These are phyloP conservation scores for Oryzias woworae DNA, from an alignment of 2,113 vertebrate genomes.

Conservation along the genomic window DNA sequence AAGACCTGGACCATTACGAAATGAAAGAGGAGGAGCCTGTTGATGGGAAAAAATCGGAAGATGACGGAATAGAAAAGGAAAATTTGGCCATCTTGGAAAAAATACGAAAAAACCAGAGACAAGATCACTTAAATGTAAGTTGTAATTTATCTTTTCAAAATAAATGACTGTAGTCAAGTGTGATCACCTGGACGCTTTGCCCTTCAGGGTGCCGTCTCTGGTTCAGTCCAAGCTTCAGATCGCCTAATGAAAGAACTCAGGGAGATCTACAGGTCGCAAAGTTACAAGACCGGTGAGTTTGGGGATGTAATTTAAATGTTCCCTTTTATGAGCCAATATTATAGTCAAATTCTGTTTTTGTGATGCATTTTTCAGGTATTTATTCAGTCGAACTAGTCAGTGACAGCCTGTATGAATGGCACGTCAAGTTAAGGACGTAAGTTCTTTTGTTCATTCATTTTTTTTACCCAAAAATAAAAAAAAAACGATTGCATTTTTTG, in stretches of 20 bases:
- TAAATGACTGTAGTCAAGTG: neutral
- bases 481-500: neutral
- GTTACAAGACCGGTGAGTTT: conserved; percentile 91
- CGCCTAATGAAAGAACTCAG: conserved; percentile 99
- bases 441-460: conserved; percentile 46
- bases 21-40: conserved; percentile 97
- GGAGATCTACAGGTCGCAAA: conserved; percentile 99
- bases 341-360: neutral
- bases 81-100: conserved; percentile 97
- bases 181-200: neutral
- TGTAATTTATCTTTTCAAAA: neutral
- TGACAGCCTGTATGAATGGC: conserved; percentile 98
- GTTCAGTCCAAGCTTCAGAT: conserved; percentile 97
- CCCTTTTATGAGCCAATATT: too few species aligned
- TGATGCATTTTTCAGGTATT: conserved; percentile 82
- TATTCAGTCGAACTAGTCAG: conserved; percentile 97
- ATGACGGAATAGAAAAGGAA: conserved; percentile 97
- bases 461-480: neutral
- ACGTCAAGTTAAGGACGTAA: conserved; percentile 98
- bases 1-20: conserved; percentile 85
- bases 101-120: conserved; percentile 97
- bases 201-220: conserved; percentile 92
- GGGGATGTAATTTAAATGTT: too few species aligned
- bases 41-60: conserved; percentile 93
- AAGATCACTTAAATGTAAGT: conserved; percentile 97